phyloP scores from a whole-genome alignment of 2,888 invertebrate genomes.

The Ceraclea dissimilis region DNA sequence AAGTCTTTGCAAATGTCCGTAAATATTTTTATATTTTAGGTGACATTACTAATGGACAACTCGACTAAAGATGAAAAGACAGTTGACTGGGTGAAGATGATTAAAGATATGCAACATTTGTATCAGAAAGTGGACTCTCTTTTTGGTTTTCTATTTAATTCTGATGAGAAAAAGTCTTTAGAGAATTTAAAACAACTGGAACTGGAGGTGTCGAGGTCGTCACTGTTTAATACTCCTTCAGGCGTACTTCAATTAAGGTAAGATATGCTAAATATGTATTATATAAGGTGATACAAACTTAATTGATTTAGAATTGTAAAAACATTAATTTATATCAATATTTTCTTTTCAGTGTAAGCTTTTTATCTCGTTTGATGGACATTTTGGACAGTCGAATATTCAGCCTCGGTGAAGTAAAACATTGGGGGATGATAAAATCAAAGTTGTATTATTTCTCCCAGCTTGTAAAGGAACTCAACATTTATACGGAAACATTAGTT shows the following conservation, averaged over 20 bases:
- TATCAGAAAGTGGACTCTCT: slow-evolving; percentile 14
- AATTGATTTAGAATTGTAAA: background rate
- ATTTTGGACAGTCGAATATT: slow-evolving; percentile 37
- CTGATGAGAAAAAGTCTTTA: background rate
- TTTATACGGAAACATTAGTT: slow-evolving; percentile 33
- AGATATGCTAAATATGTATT: background rate
- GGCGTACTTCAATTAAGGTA: background rate
- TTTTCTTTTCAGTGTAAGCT: slow-evolving; percentile 16
- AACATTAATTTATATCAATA: background rate
- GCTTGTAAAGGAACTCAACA: slow-evolving; percentile 34
- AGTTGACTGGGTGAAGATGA: slow-evolving; percentile 22
- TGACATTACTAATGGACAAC: slow-evolving; percentile 3
- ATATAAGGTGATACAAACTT: too few species aligned
- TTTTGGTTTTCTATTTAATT: slow-evolving; percentile 19
- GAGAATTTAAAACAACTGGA: background rate
- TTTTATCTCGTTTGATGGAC: slow-evolving; percentile 30
- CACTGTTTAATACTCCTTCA: background rate
- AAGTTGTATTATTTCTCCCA: slow-evolving; percentile 30
- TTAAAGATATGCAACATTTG: slow-evolving; percentile 20
- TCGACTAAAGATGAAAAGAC: background rate
- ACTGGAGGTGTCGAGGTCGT: background rate
- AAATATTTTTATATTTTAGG: slow-evolving; percentile 5
- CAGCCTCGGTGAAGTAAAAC: slow-evolving; percentile 28
- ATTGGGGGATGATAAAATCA: slow-evolving; percentile 37
- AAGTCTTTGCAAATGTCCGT: background rate